Evolutionary conservation across 2,113 vertebrate species (phyloP).

Genomic region (Andinoacara biseriatus): DNA sequence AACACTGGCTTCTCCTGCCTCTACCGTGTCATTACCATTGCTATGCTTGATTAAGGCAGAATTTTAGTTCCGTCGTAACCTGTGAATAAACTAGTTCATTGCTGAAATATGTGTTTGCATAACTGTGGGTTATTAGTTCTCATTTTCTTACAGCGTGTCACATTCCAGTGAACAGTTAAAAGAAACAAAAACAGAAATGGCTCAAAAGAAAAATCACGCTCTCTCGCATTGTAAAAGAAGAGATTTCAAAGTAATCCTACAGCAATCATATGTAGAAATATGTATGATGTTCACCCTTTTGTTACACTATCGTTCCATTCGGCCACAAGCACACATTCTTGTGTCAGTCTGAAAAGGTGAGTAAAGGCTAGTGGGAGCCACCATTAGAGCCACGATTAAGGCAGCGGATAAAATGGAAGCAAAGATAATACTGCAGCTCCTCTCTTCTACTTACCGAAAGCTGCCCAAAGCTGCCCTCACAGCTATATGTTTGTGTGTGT

Average conservation of each 20-base stretch:
- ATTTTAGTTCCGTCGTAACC: slow-evolving; percentile 64
- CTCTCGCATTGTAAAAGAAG: neutral
- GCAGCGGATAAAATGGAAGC: slow-evolving; percentile 62
- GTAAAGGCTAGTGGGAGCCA: slow-evolving; percentile 25
- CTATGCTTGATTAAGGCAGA: slow-evolving; percentile 67
- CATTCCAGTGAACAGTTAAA: neutral
- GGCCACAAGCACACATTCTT: neutral
- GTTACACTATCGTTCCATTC: neutral
- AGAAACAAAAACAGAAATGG: neutral
- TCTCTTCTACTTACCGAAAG: slow-evolving; percentile 60
- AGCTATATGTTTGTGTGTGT: neutral
- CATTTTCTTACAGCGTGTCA: neutral
- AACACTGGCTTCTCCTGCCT: slow-evolving; percentile 51
- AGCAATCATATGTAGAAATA: neutral
- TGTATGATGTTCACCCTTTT: neutral
- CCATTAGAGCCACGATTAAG: slow-evolving; percentile 54
- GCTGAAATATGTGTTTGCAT: slow-evolving; percentile 37
- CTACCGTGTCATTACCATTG: slow-evolving; percentile 46
- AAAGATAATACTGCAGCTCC: slow-evolving; percentile 67
- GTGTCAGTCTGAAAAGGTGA: neutral
- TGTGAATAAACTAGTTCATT: slow-evolving; percentile 48
- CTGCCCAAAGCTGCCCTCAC: slow-evolving; percentile 40
- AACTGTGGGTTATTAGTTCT: slow-evolving; percentile 11
- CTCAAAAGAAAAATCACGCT: neutral
- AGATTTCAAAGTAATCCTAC: neutral